Percentiles rank a stretch among this genome's conserved stretches.
These are phyloP conservation scores for Mactra quadrangularis DNA, from an alignment of 1,140 invertebrate species.

Conservation along the genomic window DNA sequence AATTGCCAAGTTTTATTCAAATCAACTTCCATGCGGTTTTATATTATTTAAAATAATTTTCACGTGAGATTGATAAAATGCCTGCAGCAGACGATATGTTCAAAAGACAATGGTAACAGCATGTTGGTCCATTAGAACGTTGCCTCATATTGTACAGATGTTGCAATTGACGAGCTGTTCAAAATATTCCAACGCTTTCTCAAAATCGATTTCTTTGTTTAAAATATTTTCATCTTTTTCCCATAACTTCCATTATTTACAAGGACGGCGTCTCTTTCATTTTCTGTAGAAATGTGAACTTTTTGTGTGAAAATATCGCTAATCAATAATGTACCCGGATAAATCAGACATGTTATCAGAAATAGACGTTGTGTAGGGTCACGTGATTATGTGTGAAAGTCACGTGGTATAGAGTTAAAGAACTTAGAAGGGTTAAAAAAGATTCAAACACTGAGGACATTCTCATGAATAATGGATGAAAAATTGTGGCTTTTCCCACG, in stretches of 20 bases:
- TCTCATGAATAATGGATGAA: constrained; percentile 40
- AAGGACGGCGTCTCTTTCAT: constrained; percentile 27
- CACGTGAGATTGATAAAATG: neutral
- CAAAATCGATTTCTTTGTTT: constrained; percentile 55
- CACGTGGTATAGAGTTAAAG: too few relatives aligned
- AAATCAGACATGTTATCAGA: too few relatives aligned
- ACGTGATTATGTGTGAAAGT: too few relatives aligned
- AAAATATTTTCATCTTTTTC: constrained; percentile 28
- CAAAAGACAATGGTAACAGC: constrained; percentile 33
- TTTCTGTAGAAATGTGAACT: constrained; percentile 34
- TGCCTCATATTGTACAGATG: neutral
- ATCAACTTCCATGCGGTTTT: too few relatives aligned
- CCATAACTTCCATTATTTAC: constrained; percentile 48
- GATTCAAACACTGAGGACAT: too few relatives aligned
- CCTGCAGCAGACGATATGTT: constrained; percentile 6
- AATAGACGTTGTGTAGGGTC: too few relatives aligned
- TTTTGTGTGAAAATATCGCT: constrained; percentile 19
- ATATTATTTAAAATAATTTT: too few relatives aligned
- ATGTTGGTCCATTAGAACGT: constrained; percentile 3
- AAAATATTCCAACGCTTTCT: neutral
- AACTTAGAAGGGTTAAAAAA: too few relatives aligned
- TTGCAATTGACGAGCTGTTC: constrained; percentile 1
- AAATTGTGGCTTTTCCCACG: constrained; percentile 23
- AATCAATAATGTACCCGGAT: constrained; percentile 30
- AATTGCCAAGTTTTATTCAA: too few relatives aligned